These are phyloP conservation scores for Oxytorus armatus DNA, from an alignment of 2,888 invertebrate species.

Conservation along the genomic window DNA sequence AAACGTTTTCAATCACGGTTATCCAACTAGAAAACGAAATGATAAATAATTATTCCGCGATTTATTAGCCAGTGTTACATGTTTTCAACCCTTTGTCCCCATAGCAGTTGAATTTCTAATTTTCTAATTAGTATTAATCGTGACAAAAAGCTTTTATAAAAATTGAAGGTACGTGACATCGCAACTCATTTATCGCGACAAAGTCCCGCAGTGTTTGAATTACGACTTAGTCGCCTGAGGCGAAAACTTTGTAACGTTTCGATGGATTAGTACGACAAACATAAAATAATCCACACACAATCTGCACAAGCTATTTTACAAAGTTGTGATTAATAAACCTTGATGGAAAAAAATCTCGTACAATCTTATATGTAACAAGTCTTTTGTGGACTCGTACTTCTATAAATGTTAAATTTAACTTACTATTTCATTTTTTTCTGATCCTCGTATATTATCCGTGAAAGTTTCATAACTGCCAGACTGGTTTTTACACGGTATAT, in stretches of 20 bases:
- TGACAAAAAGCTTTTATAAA: no score
- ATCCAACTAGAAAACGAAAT: conserved; percentile 45
- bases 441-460: conserved; percentile 46
- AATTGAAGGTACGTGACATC: conserved; percentile 3
- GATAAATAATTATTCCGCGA: conserved; percentile 46
- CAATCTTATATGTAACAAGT: background rate
- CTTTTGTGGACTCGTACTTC: background rate
- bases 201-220: conserved; percentile 54
- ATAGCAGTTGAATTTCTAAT: no score
- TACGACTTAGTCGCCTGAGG: conserved; percentile 52
- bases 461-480: conserved; percentile 59
- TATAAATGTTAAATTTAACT: conserved; percentile 22
- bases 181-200: background rate
- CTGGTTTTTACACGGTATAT: conserved; percentile 37
- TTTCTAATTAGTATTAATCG: background rate
- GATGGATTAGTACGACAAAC: conserved; percentile 65
- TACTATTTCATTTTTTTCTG: conserved; percentile 18
- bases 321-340: conserved; percentile 46
- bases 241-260: conserved; percentile 59
- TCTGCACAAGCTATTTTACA: background rate
- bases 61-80: background rate
- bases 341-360: background rate
- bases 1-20: conserved; percentile 53
- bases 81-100: no score
- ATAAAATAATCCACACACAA: conserved; percentile 24